Evolutionary conservation across 2,113 vertebrate genomes (phyloP), one percentile per base, ranked within the genome.

Genomic region (Barnardius zonarius): DNA sequence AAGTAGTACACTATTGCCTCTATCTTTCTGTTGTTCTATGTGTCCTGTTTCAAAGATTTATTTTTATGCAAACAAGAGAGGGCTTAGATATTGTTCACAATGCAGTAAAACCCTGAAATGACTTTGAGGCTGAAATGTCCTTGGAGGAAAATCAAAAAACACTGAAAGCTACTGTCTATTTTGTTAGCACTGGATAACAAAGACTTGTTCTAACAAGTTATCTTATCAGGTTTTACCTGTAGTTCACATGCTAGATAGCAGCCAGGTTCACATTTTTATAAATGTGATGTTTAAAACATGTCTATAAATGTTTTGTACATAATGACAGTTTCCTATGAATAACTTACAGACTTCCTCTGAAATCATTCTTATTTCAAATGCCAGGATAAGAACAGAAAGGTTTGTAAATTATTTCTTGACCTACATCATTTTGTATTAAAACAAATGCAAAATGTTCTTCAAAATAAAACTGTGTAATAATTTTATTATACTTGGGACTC

Each of bases 331-430:
- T 98, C 97, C 97, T 98, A 98, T 96, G 64, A 97, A 98, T 97
- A 98, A 95, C 97, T 98, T 96, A 97, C 96, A 96, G 90, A 98
- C 97, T 97, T 98, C 98, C 98, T 98, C 97, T 95, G 97, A 97
- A 97, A 96, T 97, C 90, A 96, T 98, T 98, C 97, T 98, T 98
- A 98, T 96, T 98, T 97, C 96, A 98, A 97, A 97, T 98, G 95
- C 95, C 97, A 97, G 98, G 94, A 98, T 96, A 98, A 97, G 94
- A 95, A 98, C 95, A 96, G 96, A 93, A 96, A 97, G 96, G 97
- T 98, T 98, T 98, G 98, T 98, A 98, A 97, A 98, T 97, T 96
- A 94, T 98, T 98, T 98, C 97, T 97, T 98, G 98, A 98, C 94
- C 81, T 96, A 97, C 97, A 97, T 96, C 93, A 97, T 98, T 98